phyloP scores from a whole-genome alignment of 2,888 invertebrate genomes.

The Clitarchus hookeri region DNA sequence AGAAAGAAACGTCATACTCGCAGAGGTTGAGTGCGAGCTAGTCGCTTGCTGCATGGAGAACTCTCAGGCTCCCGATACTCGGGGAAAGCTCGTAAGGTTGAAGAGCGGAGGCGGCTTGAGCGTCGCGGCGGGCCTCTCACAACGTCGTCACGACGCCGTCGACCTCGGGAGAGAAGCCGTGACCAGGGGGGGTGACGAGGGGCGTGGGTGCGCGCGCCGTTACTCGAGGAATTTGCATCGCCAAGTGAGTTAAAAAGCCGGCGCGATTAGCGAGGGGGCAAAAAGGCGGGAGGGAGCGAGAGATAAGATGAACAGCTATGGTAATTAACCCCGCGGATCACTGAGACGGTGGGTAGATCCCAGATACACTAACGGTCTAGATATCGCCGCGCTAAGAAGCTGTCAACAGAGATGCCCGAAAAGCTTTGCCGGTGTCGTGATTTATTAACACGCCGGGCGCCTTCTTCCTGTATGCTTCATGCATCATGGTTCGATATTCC shows the following conservation, averaged over 20 bases:
- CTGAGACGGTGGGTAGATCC: background rate
- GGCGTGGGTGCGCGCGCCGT: background rate
- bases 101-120: background rate
- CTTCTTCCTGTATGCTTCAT: background rate
- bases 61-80: background rate
- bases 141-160: background rate
- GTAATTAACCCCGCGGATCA: background rate
- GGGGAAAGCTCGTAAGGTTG: background rate
- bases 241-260: constrained; percentile 25
- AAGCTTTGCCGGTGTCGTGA: background rate
- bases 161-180: background rate
- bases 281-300: background rate
- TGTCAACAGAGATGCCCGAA: background rate
- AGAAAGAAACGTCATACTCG: too few species aligned
- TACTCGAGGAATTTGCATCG: constrained; percentile 21
- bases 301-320: constrained; percentile 25
- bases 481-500: background rate
- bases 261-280: background rate
- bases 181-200: background rate
- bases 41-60: background rate
- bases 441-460: background rate
- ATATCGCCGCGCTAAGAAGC: background rate
- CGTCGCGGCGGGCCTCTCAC: background rate
- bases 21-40: background rate
- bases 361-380: background rate